Conservation (phyloP, 2,888 invertebrate species). For the Phaedon cochleariae region DNA sequence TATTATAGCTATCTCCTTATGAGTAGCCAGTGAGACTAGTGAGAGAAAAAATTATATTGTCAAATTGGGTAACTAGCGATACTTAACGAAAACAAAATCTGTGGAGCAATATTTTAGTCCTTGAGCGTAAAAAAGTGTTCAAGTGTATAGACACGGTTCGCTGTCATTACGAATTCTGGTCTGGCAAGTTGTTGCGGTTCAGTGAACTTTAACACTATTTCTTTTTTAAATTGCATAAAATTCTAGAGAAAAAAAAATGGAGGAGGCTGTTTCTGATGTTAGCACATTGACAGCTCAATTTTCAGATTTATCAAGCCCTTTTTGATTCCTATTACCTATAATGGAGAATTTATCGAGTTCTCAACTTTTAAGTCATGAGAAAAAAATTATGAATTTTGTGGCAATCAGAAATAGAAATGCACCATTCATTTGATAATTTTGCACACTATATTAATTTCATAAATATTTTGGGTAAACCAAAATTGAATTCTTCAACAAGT, state of each 20-base stretch:
- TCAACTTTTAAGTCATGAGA: too few relatives aligned
- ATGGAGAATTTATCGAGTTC: too few relatives aligned
- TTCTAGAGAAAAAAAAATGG: neutral
- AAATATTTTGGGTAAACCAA: too few relatives aligned
- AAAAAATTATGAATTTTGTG: too few relatives aligned
- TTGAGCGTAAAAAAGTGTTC: neutral
- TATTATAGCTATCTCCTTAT: too few relatives aligned
- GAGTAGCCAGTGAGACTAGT: too few relatives aligned
- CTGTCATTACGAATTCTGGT: slow-evolving; percentile 1
- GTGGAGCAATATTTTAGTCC: neutral
- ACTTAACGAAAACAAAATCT: neutral
- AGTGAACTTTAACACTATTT: neutral
- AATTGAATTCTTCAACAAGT: too few relatives aligned
- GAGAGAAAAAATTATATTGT: neutral
- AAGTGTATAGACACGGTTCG: neutral
- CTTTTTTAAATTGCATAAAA: neutral
- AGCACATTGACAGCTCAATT: neutral
- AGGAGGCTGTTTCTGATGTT: neutral
- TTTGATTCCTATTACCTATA: too few relatives aligned
- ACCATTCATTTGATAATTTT: too few relatives aligned
- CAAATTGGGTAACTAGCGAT: neutral
- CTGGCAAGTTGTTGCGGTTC: slow-evolving; percentile 2
- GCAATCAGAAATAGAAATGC: too few relatives aligned
- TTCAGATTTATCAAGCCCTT: neutral
- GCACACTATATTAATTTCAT: too few relatives aligned